Percentiles rank a stretch among this genome's conserved stretches.
Conservation (phyloP, 2,797 vertebrate genomes). For the Sparus aurata region DNA sequence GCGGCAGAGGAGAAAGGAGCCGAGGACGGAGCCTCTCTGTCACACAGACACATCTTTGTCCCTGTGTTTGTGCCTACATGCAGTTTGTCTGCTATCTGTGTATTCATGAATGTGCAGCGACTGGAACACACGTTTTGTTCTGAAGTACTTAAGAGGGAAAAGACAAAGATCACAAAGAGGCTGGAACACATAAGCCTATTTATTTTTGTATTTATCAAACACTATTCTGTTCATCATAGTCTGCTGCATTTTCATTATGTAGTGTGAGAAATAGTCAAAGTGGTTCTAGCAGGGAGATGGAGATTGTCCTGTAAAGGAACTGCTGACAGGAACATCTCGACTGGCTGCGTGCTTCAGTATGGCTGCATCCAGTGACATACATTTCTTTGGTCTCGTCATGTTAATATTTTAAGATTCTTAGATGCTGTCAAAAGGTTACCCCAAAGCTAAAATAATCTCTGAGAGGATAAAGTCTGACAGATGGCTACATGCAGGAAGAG, state of each 20-base stretch:
- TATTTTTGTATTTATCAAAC: background rate
- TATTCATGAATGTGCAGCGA: constrained; percentile 13
- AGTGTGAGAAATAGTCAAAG: background rate
- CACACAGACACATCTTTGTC: constrained; percentile 56
- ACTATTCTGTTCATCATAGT: background rate
- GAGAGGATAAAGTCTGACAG: background rate
- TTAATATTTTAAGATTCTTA: constrained; percentile 17
- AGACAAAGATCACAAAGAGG: background rate
- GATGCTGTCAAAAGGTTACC: background rate
- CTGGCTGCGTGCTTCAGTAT: background rate
- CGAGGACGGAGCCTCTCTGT: constrained; percentile 40
- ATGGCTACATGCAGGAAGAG: background rate
- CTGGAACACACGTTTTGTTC: background rate
- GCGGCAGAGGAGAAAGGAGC: constrained; percentile 40
- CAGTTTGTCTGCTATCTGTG: constrained; percentile 20
- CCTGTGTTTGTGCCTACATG: background rate
- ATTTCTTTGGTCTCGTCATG: background rate
- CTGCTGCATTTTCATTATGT: background rate
- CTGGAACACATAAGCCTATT: background rate
- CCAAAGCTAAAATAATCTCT: background rate
- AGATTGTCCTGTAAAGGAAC: background rate
- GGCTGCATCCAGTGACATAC: background rate
- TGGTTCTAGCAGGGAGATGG: background rate
- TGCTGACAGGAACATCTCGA: background rate
- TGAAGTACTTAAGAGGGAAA: background rate